These are phyloP conservation scores for Pteria penguin DNA, from an alignment of 2,888 invertebrate genomes.

Conservation along the genomic window DNA sequence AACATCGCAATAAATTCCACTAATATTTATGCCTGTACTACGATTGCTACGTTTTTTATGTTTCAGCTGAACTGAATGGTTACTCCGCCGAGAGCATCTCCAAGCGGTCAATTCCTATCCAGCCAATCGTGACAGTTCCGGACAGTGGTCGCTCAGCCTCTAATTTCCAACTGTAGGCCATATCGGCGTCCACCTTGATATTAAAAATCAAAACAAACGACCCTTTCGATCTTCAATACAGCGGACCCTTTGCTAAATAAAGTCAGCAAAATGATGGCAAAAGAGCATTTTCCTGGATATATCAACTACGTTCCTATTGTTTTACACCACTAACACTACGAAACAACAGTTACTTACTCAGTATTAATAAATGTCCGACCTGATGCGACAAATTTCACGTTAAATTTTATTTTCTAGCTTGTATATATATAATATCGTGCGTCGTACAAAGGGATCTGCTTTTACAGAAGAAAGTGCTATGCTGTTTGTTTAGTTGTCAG, in stretches of 20 bases:
- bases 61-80: constrained; percentile 74
- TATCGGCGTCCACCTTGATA: not conserved
- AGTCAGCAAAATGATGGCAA: too few relatives aligned
- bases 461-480: too few relatives aligned
- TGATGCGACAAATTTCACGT: too few relatives aligned
- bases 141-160: constrained; percentile 67
- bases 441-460: too few relatives aligned
- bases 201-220: not conserved
- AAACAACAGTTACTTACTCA: too few relatives aligned
- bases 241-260: not conserved
- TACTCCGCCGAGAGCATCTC: constrained; percentile 71
- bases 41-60: constrained; percentile 14
- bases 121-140: constrained; percentile 68
- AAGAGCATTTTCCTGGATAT: too few relatives aligned
- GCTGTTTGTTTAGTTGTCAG: too few relatives aligned
- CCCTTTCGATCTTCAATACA: not conserved
- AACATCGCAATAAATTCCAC: not conserved
- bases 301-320: too few relatives aligned
- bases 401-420: too few relatives aligned
- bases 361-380: too few relatives aligned
- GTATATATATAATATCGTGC: too few relatives aligned
- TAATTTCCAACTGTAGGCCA: constrained; percentile 64
- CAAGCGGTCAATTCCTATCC: constrained; percentile 69
- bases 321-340: too few relatives aligned
- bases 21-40: not conserved